Conservation (phyloP, 2,797 vertebrate genomes). For the Todus mexicanus region DNA sequence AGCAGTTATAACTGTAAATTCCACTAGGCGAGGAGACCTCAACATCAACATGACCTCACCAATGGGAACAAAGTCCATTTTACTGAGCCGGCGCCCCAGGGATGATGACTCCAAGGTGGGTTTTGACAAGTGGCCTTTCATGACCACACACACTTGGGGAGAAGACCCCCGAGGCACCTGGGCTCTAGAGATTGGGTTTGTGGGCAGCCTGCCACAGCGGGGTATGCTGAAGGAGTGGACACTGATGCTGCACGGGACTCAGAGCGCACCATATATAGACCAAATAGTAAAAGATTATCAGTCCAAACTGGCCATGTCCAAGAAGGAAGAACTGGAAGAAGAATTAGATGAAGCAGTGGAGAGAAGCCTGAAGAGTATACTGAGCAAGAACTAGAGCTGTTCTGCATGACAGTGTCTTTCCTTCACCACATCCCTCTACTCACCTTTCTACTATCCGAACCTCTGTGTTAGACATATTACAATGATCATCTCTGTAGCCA, state of each 20-base stretch:
- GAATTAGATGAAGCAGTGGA: constrained; percentile 97
- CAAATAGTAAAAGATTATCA: constrained; percentile 98
- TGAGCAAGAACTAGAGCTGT: constrained; percentile 88
- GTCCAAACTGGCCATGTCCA: constrained; percentile 99
- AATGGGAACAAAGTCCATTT: constrained; percentile 97
- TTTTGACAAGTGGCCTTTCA: constrained; percentile 99
- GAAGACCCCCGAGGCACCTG: constrained; percentile 96
- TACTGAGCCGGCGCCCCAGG: constrained; percentile 92
- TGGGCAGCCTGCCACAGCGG: constrained; percentile 81
- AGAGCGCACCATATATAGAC: constrained; percentile 98
- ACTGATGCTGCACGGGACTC: constrained; percentile 97
- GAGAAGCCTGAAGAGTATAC: constrained; percentile 93
- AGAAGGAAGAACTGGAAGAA: constrained; percentile 98
- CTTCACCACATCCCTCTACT: constrained; percentile 61
- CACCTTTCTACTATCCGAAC: constrained; percentile 57
- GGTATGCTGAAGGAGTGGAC: constrained; percentile 97
- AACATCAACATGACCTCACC: constrained; percentile 99
- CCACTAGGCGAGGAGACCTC: constrained; percentile 91
- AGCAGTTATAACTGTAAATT: constrained; percentile 93
- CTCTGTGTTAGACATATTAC: constrained; percentile 70
- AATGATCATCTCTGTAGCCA: constrained; percentile 79
- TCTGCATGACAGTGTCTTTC: constrained; percentile 72
- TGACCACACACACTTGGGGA: constrained; percentile 99
- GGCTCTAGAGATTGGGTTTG: constrained; percentile 92
- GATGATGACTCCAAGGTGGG: constrained; percentile 97